Evolutionary conservation across 2,113 vertebrate genomes (phyloP), one percentile per base, ranked within the genome.

Genomic region (Deroptyus accipitrinus): DNA sequence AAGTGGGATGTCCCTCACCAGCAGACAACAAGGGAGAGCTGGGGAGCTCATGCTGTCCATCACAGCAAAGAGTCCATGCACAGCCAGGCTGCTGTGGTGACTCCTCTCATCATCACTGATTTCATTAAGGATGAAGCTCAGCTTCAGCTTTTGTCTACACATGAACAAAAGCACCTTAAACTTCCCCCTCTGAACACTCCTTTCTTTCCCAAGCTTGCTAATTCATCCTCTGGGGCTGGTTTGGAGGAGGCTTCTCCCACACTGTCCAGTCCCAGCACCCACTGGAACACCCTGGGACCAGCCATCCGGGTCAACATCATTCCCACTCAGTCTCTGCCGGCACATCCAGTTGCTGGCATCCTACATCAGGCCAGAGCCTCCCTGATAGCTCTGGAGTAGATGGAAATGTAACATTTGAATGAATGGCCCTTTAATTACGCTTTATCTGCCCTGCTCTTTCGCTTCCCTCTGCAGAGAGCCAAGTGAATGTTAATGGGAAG

Each of bases 401-500:
- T 89, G 85, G 54, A 95, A 95, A 91, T 86, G 95, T 76, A 94
- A 55, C 92, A 85, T 87, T 86, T 92, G 92, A 76, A 87, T 86
- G 90, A 93, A 93, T 70, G 90, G 90, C 86, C 74, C 93, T 76
- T 89, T 95, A 92, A 95, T 93, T 51, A 54, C 0, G 3, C 74
- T 49, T 41, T 51, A 13, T 51, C 83, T 80, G 92, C 85, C 84
- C 75, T 94, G 91, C 91, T 83, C 79, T 51, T 42, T 70, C 18
- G 7, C 55, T 83, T 76, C 63, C 85, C 2, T 3, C 91, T 78
- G 92, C 79, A 52, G 87, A 62, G 49, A 93, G 90, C 94, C 91
- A 95, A 82, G 95, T 75, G 93, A 91, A 91, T 95, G 91, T 61
- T 63, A 95, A 93, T 91, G 67, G 70, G 78, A 69, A 85, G 92